Base-by-base conservation (phyloP, 1,140 invertebrate species). In the Drosophila kohkoa region DNA sequence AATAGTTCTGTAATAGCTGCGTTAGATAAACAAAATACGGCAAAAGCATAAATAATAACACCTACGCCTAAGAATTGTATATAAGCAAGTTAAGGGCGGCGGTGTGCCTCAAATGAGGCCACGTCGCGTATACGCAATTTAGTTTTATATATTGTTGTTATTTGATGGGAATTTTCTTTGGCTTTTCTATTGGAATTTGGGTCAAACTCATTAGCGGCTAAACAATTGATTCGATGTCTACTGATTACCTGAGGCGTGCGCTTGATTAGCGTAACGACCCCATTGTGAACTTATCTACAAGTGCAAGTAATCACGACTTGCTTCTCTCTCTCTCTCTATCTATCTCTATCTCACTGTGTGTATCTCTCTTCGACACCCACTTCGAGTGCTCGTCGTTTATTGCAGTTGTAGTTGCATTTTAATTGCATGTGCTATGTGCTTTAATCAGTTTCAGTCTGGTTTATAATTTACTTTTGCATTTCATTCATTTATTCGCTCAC, bases 131-230 rank as follows among this genome's bases (percentile, higher is more conserved):
- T 85, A 52, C 77, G 77, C 68, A 73, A 79, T 79, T 32, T 66
- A 64, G 35, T 30, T 2, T 46, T 66, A 45, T 58, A 46, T 30
- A 10, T 13, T 64, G 30, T 30, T 32, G 11, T 8, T 38, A 57
- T 57, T 20, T 41, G 16, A 10, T 41, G 15, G 32, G 15, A 25
- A 3, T 32, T 32, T 32, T 62, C 51, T 41, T 15, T 43, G 20
- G 49, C 46, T 49, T 43, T 25, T 6, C 32, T 32, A 38, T 57
- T 13, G 43, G 35, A 8, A 72, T 81, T 70, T 38, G n/a, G 81
- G 76, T 82, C 60, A 79, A 72, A 64, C 73, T 87, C 77, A 87
- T 87, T 87, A 79, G 45, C 25, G 48, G 55, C 30, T 60, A 20
- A 62, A 64, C 57, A 70, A 75, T 75, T 66, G 55, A 75, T 65